Evolutionary conservation across 2,888 invertebrate genomes (phyloP).

Genomic region (Stenodera caucasica): DNA sequence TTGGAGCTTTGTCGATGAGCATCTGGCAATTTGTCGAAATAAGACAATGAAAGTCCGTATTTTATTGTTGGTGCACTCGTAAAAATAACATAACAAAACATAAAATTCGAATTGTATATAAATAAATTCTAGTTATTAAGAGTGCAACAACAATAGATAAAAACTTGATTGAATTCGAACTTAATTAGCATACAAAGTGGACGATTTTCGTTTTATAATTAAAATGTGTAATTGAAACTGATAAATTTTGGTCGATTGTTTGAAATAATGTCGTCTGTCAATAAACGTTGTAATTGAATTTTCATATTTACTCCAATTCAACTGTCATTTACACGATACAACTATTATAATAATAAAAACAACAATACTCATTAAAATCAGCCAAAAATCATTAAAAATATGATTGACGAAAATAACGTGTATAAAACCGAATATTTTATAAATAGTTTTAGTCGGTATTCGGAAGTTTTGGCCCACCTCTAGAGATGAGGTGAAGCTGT

Average conservation of each 20-base stretch:
- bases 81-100: too few species aligned
- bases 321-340: slow-evolving; percentile 34
- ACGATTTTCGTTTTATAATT: slow-evolving; percentile 35
- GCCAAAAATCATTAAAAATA: too few species aligned
- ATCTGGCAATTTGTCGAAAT: neutral
- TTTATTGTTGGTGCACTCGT: too few species aligned
- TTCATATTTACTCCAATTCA: slow-evolving; percentile 38
- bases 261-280: slow-evolving; percentile 40
- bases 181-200: slow-evolving; percentile 41
- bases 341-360: slow-evolving; percentile 17
- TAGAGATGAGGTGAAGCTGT: slow-evolving; percentile 15
- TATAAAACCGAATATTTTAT: slow-evolving; percentile 43
- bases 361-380: slow-evolving; percentile 19
- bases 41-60: too few species aligned
- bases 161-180: slow-evolving; percentile 17
- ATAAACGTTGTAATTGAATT: slow-evolving; percentile 44
- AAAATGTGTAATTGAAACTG: slow-evolving; percentile 43
- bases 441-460: slow-evolving; percentile 44
- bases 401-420: too few species aligned
- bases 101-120: neutral
- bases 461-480: slow-evolving; percentile 26
- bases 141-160: neutral
- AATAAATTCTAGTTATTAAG: neutral
- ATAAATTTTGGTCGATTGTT: slow-evolving; percentile 39
- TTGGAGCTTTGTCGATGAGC: neutral